A percentile compares a stretch with the other conserved stretches of the same genome.
Conservation (phyloP, 2,888 invertebrate species). For the Aleiodes alternator region DNA sequence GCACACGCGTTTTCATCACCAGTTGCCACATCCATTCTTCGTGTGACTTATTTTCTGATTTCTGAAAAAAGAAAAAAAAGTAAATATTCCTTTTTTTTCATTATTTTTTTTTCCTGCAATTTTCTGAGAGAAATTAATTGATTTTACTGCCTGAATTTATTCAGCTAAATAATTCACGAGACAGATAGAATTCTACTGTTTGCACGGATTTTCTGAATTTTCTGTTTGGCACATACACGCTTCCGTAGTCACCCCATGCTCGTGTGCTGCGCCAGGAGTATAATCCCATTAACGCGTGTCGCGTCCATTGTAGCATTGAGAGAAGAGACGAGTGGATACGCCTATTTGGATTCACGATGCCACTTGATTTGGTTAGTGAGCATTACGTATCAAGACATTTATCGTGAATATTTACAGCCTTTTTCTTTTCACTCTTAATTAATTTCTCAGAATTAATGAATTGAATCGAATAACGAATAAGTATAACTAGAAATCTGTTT, state of each 20-base stretch:
- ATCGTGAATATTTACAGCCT: conserved; percentile 7
- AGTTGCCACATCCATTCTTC: conserved; percentile 48
- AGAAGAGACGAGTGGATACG: conserved; percentile 52
- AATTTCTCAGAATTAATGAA: neutral
- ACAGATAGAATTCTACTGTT: conserved; percentile 43
- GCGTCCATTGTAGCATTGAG: conserved; percentile 61
- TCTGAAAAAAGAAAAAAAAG: conserved; percentile 35
- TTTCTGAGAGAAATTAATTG: conserved; percentile 5
- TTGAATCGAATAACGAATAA: too few species aligned
- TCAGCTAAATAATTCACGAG: conserved; percentile 7
- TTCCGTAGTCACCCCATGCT: conserved; percentile 45
- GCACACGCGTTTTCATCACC: conserved; percentile 30
- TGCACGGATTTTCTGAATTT: conserved; percentile 54
- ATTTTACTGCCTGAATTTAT: conserved; percentile 24
- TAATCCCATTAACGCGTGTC: conserved; percentile 71
- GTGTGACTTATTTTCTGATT: conserved; percentile 28
- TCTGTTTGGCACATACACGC: conserved; percentile 38
- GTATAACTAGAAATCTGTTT: too few species aligned
- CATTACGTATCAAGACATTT: conserved; percentile 33
- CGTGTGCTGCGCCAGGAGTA: conserved; percentile 39
- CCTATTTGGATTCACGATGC: conserved; percentile 43
- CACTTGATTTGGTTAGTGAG: conserved; percentile 42
- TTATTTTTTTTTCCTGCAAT: neutral
- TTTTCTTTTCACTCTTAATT: neutral
- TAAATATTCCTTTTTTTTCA: conserved; percentile 22